These are phyloP conservation scores for Eolophus roseicapilla DNA, from an alignment of 2,113 vertebrate species.

Conservation along the genomic window DNA sequence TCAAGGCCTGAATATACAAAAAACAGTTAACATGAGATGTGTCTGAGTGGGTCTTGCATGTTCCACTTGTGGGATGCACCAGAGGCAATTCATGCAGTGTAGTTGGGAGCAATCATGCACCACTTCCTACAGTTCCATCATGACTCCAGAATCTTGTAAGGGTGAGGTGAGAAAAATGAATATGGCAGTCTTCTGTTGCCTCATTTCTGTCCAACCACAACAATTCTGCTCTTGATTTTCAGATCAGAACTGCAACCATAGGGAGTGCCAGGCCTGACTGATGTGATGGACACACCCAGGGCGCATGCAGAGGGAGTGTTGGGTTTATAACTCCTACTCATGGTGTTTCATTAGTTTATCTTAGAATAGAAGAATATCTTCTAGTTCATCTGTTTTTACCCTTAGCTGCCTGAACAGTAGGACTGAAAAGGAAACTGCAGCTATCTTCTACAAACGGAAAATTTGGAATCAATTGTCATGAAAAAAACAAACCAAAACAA, in stretches of 20 bases:
- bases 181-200: background rate
- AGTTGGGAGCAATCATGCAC: fast-evolving
- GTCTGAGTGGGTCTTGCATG: background rate
- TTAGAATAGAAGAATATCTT: background rate
- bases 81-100: background rate
- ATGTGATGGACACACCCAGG: slow-evolving; percentile 30
- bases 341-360: background rate
- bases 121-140: background rate
- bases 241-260: background rate
- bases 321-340: background rate
- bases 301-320: background rate
- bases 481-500: background rate
- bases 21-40: background rate
- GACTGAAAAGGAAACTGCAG: background rate
- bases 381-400: background rate
- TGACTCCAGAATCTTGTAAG: background rate
- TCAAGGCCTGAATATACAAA: background rate
- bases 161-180: background rate
- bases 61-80: background rate
- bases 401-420: background rate
- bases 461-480: background rate
- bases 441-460: background rate
- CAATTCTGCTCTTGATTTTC: background rate
- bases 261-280: slow-evolving; percentile 9
- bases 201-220: background rate